These are phyloP conservation scores for Pardosa pseudoannulata DNA, from an alignment of 2,888 invertebrate genomes.

Conservation along the genomic window DNA sequence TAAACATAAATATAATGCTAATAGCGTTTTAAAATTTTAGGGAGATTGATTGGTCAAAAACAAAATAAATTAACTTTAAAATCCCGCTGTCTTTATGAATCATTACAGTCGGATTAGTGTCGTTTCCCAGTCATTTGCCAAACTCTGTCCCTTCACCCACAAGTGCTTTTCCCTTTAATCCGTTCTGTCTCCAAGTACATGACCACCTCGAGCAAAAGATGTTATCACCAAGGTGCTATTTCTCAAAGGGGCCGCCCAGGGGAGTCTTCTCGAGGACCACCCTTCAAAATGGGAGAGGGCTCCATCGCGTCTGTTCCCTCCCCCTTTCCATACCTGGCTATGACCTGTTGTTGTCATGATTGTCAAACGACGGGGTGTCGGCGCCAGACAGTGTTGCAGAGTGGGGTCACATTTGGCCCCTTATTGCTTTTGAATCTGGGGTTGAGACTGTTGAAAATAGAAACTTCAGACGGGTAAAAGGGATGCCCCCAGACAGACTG, in stretches of 20 bases:
- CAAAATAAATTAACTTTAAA: no score
- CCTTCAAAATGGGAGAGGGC: slow-evolving; percentile 6
- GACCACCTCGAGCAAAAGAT: neutral
- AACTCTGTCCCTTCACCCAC: neutral
- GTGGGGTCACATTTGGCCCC: neutral
- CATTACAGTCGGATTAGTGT: no score
- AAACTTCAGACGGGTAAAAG: no score
- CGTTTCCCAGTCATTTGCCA: no score
- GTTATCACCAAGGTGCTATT: slow-evolving; percentile 10
- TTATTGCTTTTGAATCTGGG: neutral
- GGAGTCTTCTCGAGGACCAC: neutral
- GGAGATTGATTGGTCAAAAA: no score
- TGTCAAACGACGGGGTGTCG: slow-evolving; percentile 36
- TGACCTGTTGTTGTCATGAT: slow-evolving; percentile 22
- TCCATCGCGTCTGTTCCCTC: slow-evolving; percentile 1
- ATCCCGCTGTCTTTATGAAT: no score
- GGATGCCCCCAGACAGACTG: no score
- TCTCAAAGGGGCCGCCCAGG: neutral
- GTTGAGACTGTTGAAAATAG: no score
- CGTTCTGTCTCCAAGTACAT: neutral
- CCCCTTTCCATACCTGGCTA: slow-evolving; percentile 13
- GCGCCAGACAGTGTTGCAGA: slow-evolving; percentile 4
- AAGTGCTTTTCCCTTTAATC: neutral
- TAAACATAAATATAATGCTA: no score
- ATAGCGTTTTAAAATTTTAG: no score